phyloP scores from a whole-genome alignment of 2,888 invertebrate species.

The Acanthosepion esculentum region DNA sequence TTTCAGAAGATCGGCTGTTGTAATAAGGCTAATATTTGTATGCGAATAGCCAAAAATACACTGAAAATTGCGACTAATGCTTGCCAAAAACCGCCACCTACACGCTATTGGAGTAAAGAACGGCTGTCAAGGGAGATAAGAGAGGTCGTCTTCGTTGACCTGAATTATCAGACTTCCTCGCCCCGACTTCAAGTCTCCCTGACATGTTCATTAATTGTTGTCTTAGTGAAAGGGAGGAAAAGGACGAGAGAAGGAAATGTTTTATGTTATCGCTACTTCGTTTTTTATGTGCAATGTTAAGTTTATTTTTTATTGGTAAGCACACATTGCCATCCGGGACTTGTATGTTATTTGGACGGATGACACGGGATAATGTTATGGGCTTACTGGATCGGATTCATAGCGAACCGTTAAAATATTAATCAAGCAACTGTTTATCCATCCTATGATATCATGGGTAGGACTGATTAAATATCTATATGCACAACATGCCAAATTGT shows the following conservation, averaged over 20 bases:
- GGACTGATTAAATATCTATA: background rate
- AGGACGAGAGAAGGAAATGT: background rate
- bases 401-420: background rate
- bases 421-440: background rate
- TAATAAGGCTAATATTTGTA: background rate
- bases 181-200: background rate
- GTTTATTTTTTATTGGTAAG: background rate
- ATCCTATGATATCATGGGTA: background rate
- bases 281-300: background rate
- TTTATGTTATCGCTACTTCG: background rate
- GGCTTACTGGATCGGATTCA: background rate
- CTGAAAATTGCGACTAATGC: background rate
- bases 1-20: background rate
- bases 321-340: background rate
- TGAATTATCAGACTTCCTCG: background rate
- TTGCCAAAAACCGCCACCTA: background rate
- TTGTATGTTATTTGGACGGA: background rate
- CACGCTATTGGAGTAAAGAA: background rate
- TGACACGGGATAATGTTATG: background rate
- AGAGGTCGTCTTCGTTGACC: background rate
- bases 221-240: background rate
- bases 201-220: slow-evolving; percentile 23
- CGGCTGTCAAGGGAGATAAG: slow-evolving; percentile 10
- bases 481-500: too few species aligned
- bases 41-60: background rate